These are phyloP conservation scores for Archilochus colubris DNA, from an alignment of 2,113 vertebrate species.

Conservation along the genomic window DNA sequence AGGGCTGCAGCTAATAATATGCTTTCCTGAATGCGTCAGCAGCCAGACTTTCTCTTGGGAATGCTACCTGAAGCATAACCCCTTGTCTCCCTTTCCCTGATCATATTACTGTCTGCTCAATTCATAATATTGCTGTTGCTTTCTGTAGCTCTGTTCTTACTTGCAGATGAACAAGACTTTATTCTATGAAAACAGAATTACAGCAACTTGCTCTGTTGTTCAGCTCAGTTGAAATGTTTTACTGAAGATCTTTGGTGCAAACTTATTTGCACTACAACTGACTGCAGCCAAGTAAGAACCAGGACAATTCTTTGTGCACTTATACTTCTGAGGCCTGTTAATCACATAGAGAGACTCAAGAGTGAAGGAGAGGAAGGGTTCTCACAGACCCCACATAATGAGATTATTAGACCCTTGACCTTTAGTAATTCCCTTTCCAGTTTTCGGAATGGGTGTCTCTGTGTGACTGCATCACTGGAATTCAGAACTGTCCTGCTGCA, in stretches of 20 bases:
- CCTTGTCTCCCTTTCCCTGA: neutral
- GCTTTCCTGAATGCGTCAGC: neutral
- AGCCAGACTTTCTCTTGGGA: neutral
- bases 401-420: neutral
- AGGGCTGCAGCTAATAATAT: neutral
- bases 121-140: neutral
- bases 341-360: neutral
- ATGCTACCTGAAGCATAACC: neutral
- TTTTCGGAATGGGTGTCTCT: neutral
- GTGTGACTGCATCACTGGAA: neutral
- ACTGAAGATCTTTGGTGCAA: neutral
- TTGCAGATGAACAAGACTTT: conserved; percentile 50
- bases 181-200: conserved; percentile 56
- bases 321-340: neutral
- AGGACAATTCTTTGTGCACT: neutral
- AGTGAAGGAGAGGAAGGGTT: neutral
- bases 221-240: neutral
- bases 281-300: neutral
- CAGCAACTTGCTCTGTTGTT: conserved; percentile 17
- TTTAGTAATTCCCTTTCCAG: neutral
- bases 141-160: neutral
- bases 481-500: neutral
- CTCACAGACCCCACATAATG: neutral
- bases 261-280: neutral
- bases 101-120: neutral